A percentile compares a stretch with the other conserved stretches of the same genome.
These are phyloP conservation scores for Polyergus mexicanus DNA, from an alignment of 1,140 invertebrate species.

Conservation along the genomic window DNA sequence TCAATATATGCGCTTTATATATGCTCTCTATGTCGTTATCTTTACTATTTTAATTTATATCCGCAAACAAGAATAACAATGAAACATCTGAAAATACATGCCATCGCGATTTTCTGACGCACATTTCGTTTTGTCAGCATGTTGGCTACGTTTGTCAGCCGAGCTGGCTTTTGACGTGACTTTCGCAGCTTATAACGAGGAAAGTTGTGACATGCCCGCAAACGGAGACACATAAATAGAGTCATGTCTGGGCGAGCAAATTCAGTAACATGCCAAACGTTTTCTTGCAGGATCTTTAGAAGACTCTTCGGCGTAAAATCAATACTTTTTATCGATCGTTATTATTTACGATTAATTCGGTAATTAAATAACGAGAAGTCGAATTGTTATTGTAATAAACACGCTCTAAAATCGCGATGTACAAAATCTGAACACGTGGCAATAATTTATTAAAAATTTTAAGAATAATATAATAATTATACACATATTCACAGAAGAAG, in stretches of 20 bases:
- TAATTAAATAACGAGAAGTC: not conserved
- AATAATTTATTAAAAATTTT: slow-evolving; percentile 11
- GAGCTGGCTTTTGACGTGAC: slow-evolving; percentile 22
- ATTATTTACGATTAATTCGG: too few relatives aligned
- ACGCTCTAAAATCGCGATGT: not conserved
- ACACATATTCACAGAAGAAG: too few relatives aligned
- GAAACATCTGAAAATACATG: not conserved
- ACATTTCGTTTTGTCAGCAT: slow-evolving; percentile 10
- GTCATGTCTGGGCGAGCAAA: not conserved
- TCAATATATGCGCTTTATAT: not conserved
- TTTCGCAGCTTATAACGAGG: slow-evolving; percentile 9
- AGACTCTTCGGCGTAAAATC: not conserved
- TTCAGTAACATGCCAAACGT: slow-evolving; percentile 18
- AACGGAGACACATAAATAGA: slow-evolving; percentile 46
- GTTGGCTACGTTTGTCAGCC: not conserved
- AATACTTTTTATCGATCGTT: not conserved
- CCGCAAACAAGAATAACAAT: not conserved
- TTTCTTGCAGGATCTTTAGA: not conserved
- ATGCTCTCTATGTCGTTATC: not conserved
- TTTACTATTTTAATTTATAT: not conserved
- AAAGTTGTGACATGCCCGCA: slow-evolving; percentile 13
- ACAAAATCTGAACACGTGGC: not conserved
- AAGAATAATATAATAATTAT: not conserved
- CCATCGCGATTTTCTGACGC: not conserved
- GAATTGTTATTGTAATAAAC: not conserved